Conservation (phyloP, 2,113 vertebrate species). For the Poeciliopsis prolifica region DNA sequence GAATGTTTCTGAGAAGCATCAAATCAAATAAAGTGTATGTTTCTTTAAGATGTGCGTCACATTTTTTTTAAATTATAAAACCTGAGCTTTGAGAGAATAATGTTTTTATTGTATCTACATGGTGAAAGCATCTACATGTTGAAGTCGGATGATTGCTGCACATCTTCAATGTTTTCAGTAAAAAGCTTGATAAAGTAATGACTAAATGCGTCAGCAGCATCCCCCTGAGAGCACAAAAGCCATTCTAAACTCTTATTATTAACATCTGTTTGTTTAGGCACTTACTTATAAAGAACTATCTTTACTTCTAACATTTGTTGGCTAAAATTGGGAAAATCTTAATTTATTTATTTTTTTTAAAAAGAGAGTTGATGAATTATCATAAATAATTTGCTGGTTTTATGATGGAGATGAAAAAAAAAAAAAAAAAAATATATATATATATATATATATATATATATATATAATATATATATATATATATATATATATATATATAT, state of each 20-base stretch:
- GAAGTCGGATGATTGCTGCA: background rate
- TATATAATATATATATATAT: too few species aligned
- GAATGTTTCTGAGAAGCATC: constrained; percentile 24
- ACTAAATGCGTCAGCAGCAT: constrained; percentile 3
- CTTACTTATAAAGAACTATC: background rate
- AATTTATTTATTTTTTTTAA: background rate
- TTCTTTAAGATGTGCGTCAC: constrained; percentile 7
- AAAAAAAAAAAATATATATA: too few species aligned
- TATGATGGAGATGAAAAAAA: background rate
- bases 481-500: too few species aligned
- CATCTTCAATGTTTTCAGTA: constrained; percentile 5
- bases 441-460: too few species aligned
- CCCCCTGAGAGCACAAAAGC: background rate
- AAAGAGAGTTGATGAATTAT: background rate
- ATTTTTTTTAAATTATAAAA: constrained; percentile 12
- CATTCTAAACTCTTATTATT: constrained; percentile 12
- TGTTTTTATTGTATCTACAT: background rate
- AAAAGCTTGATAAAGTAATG: background rate
- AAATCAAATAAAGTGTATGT: constrained; percentile 41
- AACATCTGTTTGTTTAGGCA: background rate
- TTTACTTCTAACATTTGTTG: background rate
- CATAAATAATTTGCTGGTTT: background rate
- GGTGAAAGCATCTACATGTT: constrained; percentile 3
- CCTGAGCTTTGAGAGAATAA: constrained; percentile 44
- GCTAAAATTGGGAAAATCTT: background rate